phyloP scores from a whole-genome alignment of 2,113 vertebrate species.

The Zingel zingel region DNA sequence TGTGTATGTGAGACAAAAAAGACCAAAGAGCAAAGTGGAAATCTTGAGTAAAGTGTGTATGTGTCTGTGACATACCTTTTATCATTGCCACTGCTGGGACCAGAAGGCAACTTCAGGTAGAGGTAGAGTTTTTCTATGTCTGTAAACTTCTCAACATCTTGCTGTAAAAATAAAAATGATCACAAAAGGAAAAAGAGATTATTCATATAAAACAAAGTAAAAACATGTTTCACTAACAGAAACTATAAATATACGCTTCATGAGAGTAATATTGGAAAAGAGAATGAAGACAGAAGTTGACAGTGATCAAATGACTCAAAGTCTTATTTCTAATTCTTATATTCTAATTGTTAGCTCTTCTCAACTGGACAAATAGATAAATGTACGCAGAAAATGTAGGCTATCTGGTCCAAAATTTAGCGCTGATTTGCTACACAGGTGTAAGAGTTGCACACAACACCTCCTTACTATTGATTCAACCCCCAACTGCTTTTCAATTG shows the following conservation, averaged over 20 bases:
- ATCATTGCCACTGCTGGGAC: slow-evolving; percentile 96
- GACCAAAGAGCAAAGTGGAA: slow-evolving; percentile 20
- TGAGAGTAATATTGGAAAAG: neutral
- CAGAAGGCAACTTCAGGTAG: slow-evolving; percentile 99
- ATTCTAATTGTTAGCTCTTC: neutral
- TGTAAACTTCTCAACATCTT: slow-evolving; percentile 99
- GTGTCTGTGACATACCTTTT: slow-evolving; percentile 89
- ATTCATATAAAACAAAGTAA: neutral
- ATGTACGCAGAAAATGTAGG: neutral
- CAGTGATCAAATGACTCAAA: neutral
- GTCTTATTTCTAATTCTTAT: neutral
- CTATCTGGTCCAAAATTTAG: neutral
- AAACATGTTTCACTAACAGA: neutral
- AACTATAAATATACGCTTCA: neutral
- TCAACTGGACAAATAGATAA: neutral
- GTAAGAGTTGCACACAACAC: slow-evolving; percentile 21
- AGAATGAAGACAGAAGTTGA: neutral
- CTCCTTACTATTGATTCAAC: slow-evolving; percentile 43
- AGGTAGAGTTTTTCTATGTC: slow-evolving; percentile 99
- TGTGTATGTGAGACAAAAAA: slow-evolving; percentile 32
- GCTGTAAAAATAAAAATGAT: slow-evolving; percentile 83
- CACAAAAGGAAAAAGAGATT: neutral
- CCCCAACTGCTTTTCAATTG: slow-evolving; percentile 55
- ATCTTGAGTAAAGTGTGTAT: slow-evolving; percentile 2
- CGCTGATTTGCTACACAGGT: neutral